phyloP scores from a whole-genome alignment of 2,113 vertebrate genomes.

The Pithys albifrons region DNA sequence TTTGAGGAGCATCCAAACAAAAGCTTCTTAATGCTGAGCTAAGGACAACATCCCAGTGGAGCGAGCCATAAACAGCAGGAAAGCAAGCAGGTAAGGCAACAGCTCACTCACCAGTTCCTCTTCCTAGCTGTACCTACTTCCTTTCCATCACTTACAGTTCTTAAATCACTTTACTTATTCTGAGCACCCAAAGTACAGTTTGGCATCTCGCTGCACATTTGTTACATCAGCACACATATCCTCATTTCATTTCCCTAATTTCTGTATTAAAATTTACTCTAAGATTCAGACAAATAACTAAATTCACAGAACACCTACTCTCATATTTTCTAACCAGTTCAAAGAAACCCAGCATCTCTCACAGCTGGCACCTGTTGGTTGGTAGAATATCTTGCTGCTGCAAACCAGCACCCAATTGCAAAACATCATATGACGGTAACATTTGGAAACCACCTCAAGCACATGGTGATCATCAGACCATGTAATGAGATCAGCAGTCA shows the following conservation, averaged over 20 bases:
- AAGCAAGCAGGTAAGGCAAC: background rate
- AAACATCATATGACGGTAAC: accelerated
- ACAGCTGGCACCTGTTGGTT: background rate
- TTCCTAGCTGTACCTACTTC: conserved; percentile 33
- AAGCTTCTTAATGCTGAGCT: background rate
- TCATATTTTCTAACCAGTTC: background rate
- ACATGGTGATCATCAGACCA: background rate
- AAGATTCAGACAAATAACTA: background rate
- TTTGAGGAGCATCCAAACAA: background rate
- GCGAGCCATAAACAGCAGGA: background rate
- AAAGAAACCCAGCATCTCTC: background rate
- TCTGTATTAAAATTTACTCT: background rate
- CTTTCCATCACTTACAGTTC: conserved; percentile 17
- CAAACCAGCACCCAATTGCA: accelerated
- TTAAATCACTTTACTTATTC: background rate
- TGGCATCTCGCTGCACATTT: background rate
- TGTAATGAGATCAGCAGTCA: background rate
- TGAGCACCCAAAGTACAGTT: background rate
- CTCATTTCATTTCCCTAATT: conserved; percentile 55
- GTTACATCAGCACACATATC: conserved; percentile 40
- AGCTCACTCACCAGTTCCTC: conserved; percentile 31
- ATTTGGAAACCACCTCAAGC: background rate
- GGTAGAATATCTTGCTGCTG: background rate
- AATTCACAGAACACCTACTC: background rate
- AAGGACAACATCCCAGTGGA: background rate